Conservation (phyloP, 2,797 vertebrate species). For the Falco cherrug region DNA sequence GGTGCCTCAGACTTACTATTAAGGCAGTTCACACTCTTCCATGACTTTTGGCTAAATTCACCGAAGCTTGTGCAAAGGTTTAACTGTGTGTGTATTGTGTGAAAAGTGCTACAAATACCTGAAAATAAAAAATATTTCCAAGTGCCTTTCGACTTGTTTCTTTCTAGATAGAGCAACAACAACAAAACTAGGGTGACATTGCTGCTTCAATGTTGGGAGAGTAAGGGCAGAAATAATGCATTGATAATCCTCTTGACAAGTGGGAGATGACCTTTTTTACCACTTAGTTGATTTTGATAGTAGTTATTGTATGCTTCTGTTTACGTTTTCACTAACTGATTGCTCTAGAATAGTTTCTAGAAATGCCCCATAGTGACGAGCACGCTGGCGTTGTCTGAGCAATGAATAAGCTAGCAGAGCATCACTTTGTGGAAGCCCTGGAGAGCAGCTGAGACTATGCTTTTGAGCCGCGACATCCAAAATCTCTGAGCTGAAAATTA, state of each 20-base stretch:
- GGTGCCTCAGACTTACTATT: background rate
- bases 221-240: background rate
- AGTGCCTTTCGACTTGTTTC: background rate
- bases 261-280: background rate
- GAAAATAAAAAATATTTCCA: background rate
- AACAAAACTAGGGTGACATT: background rate
- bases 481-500: slow-evolving; percentile 63
- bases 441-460: background rate
- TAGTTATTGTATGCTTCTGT: slow-evolving; percentile 33
- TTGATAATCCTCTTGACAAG: background rate
- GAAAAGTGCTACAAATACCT: background rate
- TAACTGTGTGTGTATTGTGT: background rate
- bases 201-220: background rate
- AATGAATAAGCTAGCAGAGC: background rate
- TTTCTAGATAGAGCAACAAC: background rate
- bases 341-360: slow-evolving; percentile 39
- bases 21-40: background rate
- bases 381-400: background rate
- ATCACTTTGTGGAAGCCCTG: background rate
- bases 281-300: slow-evolving; percentile 2
- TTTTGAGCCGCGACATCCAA: slow-evolving; percentile 25
- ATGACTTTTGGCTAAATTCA: background rate
- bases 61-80: background rate
- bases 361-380: slow-evolving; percentile 2
- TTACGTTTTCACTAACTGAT: slow-evolving; percentile 43